phyloP scores from a whole-genome alignment of 2,888 invertebrate species.

The Alsophila aescularia region DNA sequence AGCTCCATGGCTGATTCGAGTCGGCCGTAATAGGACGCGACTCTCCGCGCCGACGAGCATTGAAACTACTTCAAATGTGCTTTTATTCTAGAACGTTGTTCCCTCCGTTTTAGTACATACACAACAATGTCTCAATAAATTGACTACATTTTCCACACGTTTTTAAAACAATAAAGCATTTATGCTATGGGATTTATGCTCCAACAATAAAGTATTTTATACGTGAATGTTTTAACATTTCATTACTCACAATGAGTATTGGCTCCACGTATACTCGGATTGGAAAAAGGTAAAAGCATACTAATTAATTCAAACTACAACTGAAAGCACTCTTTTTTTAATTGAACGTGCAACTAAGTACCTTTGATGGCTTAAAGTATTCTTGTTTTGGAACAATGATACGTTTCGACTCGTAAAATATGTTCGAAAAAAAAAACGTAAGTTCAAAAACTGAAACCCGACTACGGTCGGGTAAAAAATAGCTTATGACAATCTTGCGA shows the following conservation, averaged over 20 bases:
- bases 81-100: slow-evolving; percentile 36
- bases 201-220: slow-evolving; percentile 17
- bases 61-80: slow-evolving; percentile 38
- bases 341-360: slow-evolving; percentile 37
- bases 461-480: too few relatives aligned
- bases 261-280: slow-evolving; percentile 24
- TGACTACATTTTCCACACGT: slow-evolving; percentile 5
- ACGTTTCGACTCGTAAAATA: slow-evolving; percentile 19
- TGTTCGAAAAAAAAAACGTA: slow-evolving; percentile 13
- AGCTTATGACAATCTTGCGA: too few relatives aligned
- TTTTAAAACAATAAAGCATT: not conserved
- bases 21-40: slow-evolving; percentile 41
- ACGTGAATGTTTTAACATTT: slow-evolving; percentile 20
- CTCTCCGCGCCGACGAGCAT: slow-evolving; percentile 32
- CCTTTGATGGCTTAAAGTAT: slow-evolving; percentile 30
- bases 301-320: slow-evolving; percentile 28
- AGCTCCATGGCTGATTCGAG: slow-evolving; percentile 58
- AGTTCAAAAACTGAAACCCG: too few relatives aligned
- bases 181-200: not conserved
- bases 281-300: slow-evolving; percentile 29
- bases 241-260: slow-evolving; percentile 22
- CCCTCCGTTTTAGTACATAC: slow-evolving; percentile 5
- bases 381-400: slow-evolving; percentile 29
- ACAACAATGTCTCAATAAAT: slow-evolving; percentile 16
- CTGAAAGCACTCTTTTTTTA: slow-evolving; percentile 31